Percentiles rank a stretch among this genome's conserved stretches.
Evolutionary conservation across 2,113 vertebrate genomes (phyloP).

Genomic region (Coregonus clupeaformis): DNA sequence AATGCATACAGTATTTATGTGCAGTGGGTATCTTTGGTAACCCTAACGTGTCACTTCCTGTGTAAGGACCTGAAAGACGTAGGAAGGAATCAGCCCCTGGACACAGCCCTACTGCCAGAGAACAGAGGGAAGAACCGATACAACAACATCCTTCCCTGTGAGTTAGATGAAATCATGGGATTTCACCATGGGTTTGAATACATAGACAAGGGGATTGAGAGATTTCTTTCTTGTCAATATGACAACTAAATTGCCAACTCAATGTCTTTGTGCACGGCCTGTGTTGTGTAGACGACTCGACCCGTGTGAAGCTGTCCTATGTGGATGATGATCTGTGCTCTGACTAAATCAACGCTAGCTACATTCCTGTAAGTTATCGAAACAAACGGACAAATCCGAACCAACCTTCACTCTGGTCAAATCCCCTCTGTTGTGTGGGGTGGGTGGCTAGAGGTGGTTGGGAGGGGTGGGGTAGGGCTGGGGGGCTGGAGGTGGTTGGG

Average conservation of each 20-base stretch:
- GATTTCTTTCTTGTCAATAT: no score
- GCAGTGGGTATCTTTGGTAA: neutral
- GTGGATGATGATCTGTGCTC: constrained; percentile 94
- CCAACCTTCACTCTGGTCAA: no score
- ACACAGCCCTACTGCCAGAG: constrained; percentile 92
- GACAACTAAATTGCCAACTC: neutral
- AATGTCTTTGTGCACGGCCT: neutral
- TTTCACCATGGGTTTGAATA: neutral
- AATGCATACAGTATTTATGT: neutral
- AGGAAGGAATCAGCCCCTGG: constrained; percentile 88
- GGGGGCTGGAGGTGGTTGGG: no score
- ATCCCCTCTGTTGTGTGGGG: no score
- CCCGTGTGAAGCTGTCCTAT: constrained; percentile 91
- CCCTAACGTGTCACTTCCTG: neutral
- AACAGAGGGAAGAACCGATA: constrained; percentile 98
- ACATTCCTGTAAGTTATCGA: constrained; percentile 86
- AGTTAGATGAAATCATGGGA: constrained; percentile 59
- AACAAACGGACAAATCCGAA: neutral
- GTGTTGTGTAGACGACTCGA: constrained; percentile 83
- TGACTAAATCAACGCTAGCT: constrained; percentile 98
- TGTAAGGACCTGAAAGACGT: constrained; percentile 92
- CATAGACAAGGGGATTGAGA: neutral
- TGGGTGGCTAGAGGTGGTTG: no score
- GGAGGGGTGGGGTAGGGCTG: no score
- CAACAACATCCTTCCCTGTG: constrained; percentile 98